phyloP scores from a whole-genome alignment of 1,140 invertebrate species.

The Mamestra configurata region DNA sequence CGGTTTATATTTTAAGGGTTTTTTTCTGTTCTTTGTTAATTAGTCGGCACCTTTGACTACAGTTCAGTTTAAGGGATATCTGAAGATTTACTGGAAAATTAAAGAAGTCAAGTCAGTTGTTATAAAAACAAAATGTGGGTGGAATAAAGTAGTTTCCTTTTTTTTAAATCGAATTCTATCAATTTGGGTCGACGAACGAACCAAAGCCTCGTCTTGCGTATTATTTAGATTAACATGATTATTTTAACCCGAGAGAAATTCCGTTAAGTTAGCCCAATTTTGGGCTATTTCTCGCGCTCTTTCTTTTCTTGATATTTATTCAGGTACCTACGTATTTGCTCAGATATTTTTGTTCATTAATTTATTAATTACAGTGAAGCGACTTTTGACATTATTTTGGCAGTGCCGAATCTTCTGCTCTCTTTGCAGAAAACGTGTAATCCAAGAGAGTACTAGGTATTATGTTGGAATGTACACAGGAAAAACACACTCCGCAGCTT shows the following conservation, averaged over 20 bases:
- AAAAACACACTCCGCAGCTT: neutral
- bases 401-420: no score
- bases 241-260: neutral
- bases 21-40: neutral
- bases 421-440: neutral
- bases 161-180: neutral
- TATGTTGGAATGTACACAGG: neutral
- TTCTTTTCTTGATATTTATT: neutral
- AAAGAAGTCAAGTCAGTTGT: no score
- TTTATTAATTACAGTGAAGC: no score
- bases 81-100: no score
- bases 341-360: no score
- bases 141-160: neutral
- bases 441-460: neutral
- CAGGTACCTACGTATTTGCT: no score
- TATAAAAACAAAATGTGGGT: no score
- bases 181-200: neutral
- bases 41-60: no score
- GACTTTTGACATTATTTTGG: no score
- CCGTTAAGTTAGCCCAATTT: neutral
- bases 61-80: no score
- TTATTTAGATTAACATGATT: neutral
- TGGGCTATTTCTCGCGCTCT: neutral
- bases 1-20: neutral
- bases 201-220: neutral